phyloP scores from a whole-genome alignment of 1,140 invertebrate species.

The Drosophila novamexicana region DNA sequence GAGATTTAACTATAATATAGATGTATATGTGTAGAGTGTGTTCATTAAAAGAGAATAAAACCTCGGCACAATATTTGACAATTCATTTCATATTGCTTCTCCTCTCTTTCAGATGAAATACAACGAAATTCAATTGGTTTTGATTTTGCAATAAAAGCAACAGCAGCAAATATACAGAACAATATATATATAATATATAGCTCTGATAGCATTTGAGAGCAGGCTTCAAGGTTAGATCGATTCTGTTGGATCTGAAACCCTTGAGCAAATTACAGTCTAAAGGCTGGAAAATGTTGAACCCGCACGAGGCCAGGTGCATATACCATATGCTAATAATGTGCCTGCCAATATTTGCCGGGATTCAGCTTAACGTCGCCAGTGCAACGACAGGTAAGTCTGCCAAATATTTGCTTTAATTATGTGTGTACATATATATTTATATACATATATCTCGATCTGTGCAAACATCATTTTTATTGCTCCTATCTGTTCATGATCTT shows the following conservation, averaged over 20 bases:
- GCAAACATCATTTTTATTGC: slow-evolving; percentile 35
- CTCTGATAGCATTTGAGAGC: slow-evolving; percentile 12
- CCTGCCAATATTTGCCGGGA: slow-evolving; percentile 55
- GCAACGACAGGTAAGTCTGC: slow-evolving; percentile 70
- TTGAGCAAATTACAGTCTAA: slow-evolving; percentile 8
- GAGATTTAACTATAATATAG: slow-evolving; percentile 10
- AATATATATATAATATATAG: too few relatives aligned
- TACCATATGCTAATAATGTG: slow-evolving; percentile 60
- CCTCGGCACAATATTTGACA: slow-evolving; percentile 35
- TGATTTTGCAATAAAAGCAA: slow-evolving; percentile 64
- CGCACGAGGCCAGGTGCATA: slow-evolving; percentile 45
- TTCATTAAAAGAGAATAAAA: slow-evolving; percentile 36
- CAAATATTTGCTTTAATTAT: slow-evolving; percentile 32
- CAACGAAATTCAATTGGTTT: slow-evolving; percentile 74
- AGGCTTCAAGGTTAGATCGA: slow-evolving; percentile 70
- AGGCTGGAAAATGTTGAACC: slow-evolving; percentile 35
- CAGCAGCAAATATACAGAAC: slow-evolving; percentile 9
- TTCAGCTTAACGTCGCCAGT: slow-evolving; percentile 33
- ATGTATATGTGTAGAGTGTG: slow-evolving; percentile 12
- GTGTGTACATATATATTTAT: slow-evolving; percentile 10
- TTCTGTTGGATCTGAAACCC: slow-evolving; percentile 20
- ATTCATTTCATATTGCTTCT: slow-evolving; percentile 27
- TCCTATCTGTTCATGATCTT: slow-evolving; percentile 63
- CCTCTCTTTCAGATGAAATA: slow-evolving; percentile 56
- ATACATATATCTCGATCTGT: slow-evolving; percentile 34